Conservation (phyloP, 2,888 invertebrate genomes). For the Megaustenia siamemsis region DNA sequence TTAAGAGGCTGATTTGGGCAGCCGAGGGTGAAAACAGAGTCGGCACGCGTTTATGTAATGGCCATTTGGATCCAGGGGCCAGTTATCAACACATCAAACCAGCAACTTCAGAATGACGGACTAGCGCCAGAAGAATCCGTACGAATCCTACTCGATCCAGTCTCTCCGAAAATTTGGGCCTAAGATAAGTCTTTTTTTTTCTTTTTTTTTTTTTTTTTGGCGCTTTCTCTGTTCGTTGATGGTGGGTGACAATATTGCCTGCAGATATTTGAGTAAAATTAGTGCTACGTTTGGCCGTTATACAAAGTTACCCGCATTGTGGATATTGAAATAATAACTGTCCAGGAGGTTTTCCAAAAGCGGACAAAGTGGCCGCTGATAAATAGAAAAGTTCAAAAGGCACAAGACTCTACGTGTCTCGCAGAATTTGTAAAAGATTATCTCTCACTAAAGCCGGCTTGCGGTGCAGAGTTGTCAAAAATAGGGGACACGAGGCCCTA, state of each 20-base stretch:
- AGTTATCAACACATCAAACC: conserved; percentile 39
- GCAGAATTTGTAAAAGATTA: conserved; percentile 36
- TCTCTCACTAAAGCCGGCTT: conserved; percentile 44
- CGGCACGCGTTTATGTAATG: conserved; percentile 48
- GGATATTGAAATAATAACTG: conserved; percentile 33
- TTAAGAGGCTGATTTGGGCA: conserved; percentile 39
- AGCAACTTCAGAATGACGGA: conserved; percentile 16
- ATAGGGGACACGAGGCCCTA: conserved; percentile 47
- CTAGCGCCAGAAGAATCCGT: conserved; percentile 19
- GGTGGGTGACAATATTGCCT: conserved; percentile 29
- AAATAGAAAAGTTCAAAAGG: conserved; percentile 42
- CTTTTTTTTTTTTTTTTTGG: too few relatives aligned
- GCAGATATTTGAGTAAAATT: conserved; percentile 51
- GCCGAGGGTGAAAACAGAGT: conserved; percentile 40
- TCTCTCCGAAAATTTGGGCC: conserved; percentile 13
- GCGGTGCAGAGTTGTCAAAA: conserved; percentile 48
- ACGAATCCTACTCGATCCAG: background rate
- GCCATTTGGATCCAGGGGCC: conserved; percentile 47
- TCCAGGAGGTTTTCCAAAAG: conserved; percentile 6
- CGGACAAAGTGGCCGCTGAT: conserved; percentile 36
- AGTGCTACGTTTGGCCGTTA: conserved; percentile 26
- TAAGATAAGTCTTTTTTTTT: conserved; percentile 1
- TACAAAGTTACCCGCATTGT: conserved; percentile 42
- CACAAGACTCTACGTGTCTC: conserved; percentile 34
- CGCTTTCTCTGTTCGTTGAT: background rate